A percentile compares a stretch with the other conserved stretches of the same genome.
phyloP scores from a whole-genome alignment of 2,888 invertebrate genomes.

The Tenthredo scrophulariae region DNA sequence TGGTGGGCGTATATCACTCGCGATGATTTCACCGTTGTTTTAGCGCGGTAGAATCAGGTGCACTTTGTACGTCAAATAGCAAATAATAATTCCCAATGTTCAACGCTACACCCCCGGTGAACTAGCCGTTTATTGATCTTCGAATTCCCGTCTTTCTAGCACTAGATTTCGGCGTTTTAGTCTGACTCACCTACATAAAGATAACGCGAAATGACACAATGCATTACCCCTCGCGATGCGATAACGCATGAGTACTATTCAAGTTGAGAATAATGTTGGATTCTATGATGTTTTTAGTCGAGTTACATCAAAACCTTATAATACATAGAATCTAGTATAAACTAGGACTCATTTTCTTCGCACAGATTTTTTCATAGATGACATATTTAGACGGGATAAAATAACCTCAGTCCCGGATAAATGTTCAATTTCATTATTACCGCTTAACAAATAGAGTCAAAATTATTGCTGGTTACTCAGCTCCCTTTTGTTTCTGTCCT shows the following conservation, averaged over 20 bases:
- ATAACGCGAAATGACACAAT: constrained; percentile 11
- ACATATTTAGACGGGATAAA: constrained; percentile 10
- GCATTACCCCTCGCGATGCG: neutral
- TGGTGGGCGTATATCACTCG: neutral
- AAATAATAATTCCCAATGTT: neutral
- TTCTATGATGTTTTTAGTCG: neutral
- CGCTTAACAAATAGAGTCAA: neutral
- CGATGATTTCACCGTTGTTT: constrained; percentile 33
- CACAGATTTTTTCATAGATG: neutral
- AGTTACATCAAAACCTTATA: neutral
- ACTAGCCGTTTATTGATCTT: neutral
- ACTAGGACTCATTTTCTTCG: neutral
- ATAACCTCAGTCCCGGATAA: constrained; percentile 10
- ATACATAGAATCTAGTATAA: neutral
- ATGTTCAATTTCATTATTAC: neutral
- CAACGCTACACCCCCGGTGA: neutral
- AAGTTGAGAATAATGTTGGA: neutral
- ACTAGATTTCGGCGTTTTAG: neutral
- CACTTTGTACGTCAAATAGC: neutral
- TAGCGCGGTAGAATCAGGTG: neutral
- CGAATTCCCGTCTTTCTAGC: neutral
- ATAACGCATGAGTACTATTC: neutral
- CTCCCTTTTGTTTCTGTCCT: neutral
- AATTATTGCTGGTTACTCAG: neutral
- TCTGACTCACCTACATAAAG: neutral